Percentiles rank a stretch among this genome's conserved stretches.
Evolutionary conservation across 2,113 vertebrate species (phyloP).

Genomic region (Xiphorhynchus elegans): DNA sequence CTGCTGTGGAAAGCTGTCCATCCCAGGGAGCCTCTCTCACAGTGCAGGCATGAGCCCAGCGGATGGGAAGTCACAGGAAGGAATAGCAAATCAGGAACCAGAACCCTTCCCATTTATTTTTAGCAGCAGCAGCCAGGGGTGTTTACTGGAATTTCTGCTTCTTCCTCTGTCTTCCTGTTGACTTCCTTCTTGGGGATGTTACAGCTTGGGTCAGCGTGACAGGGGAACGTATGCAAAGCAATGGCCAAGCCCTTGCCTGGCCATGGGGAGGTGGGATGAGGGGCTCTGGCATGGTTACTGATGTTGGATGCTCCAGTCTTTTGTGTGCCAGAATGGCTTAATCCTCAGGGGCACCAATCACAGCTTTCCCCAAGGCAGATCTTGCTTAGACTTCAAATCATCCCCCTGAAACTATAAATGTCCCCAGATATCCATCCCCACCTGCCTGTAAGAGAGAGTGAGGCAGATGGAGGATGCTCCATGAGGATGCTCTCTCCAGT

Average conservation of each 20-base stretch:
- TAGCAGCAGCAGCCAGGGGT: slow-evolving; percentile 11
- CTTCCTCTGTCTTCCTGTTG: slow-evolving; percentile 6
- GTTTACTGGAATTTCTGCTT: neutral
- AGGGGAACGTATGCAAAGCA: neutral
- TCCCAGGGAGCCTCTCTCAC: neutral
- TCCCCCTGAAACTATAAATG: neutral
- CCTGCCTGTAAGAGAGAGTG: fast-evolving
- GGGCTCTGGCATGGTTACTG: neutral
- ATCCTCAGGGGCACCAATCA: neutral
- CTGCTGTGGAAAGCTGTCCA: neutral
- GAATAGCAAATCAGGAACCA: neutral
- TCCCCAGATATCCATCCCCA: neutral
- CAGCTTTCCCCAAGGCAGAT: neutral
- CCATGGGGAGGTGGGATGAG: fast-evolving
- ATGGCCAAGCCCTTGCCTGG: neutral
- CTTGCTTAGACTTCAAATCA: neutral
- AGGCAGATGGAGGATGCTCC: neutral
- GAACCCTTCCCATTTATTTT: slow-evolving; percentile 38
- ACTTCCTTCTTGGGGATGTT: neutral
- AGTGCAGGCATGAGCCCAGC: neutral
- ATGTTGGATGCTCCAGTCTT: neutral
- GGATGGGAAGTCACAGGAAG: neutral
- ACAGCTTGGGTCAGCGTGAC: neutral
- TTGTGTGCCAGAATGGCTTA: neutral
- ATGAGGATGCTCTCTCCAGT: neutral